Conservation (phyloP, 2,113 vertebrate species). For the Dipodomys merriami region DNA sequence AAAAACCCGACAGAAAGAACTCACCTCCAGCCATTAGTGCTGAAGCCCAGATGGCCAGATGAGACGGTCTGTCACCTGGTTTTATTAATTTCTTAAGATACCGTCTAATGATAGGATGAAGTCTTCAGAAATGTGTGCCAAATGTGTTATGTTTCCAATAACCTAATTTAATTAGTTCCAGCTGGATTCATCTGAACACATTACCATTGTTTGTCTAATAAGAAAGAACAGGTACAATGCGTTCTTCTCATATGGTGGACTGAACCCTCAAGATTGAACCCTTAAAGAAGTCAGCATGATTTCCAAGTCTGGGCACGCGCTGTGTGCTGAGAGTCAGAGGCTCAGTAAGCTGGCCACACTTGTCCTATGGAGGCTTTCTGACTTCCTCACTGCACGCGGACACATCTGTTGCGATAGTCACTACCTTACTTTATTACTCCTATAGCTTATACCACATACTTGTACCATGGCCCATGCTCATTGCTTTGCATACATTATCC, state of each 20-base stretch:
- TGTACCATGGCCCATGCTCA: not conserved
- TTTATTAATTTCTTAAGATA: constrained; percentile 78
- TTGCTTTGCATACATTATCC: not conserved
- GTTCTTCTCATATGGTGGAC: not conserved
- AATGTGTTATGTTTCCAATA: constrained; percentile 48
- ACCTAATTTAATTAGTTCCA: constrained; percentile 67
- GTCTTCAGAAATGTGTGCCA: constrained; percentile 66
- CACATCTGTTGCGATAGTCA: not conserved
- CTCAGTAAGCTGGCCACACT: no score
- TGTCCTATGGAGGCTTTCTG: not conserved
- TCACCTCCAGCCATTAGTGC: constrained; percentile 73
- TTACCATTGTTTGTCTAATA: constrained; percentile 65
- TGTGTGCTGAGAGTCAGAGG: no score
- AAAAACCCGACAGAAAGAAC: constrained; percentile 72
- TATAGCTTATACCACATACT: not conserved
- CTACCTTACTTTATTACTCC: not conserved
- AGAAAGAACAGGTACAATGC: constrained; percentile 37
- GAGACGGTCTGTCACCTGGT: constrained; percentile 55
- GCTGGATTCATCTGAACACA: constrained; percentile 55
- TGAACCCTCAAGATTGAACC: not conserved
- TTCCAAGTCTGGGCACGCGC: not conserved
- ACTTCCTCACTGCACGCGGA: not conserved
- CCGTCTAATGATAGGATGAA: constrained; percentile 47
- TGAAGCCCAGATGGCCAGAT: constrained; percentile 73
- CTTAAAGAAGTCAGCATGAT: not conserved